Base-by-base conservation (phyloP, 2,113 vertebrate species). In the Nothoprocta pentlandii region DNA sequence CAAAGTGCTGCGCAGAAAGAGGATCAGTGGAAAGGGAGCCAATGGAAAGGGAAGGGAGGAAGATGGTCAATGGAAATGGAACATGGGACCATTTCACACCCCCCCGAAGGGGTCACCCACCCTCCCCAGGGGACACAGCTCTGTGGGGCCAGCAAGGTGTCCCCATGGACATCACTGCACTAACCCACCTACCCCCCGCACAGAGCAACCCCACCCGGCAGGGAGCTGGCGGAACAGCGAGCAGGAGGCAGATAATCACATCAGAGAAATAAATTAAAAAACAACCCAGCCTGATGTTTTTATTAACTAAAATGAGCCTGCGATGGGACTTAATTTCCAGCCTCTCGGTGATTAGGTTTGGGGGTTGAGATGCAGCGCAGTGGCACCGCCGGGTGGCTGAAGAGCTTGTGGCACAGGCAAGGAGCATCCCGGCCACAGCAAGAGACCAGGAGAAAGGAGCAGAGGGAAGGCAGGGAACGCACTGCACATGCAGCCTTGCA, bases 211-310 rank as follows among this genome's bases (percentile, higher is more conserved):
- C 21, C 1, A 0, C 12, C 0, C 0, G n/a, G 32, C 54, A 67
- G 63, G 64, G 76, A 5, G 68, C 76, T 83, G n/a, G 30, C 21
- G n/a, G 30, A 90, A 36, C 30, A 1, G 1, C 1, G 3, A 56
- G 34, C 34, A 28, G 41, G 54, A 90, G 34, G 64, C 0, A 2
- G 36, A 28, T 76, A 86, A 94, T 71, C 73, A 39, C 51, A 84
- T 67, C 73, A 84, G 68, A 32, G 85, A 95, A 90, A 94, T 58
- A 70, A 88, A 86, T 77, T 58, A 58, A 66, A 53, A 82, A 82
- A 42, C 71, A 90, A 34, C 53, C 71, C 59, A 62, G 91, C 7
- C 67, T 26, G 6, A 16, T 82, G 44, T 41, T 85, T 71, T 85
- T 69, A 63, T 54, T 93, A 83, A 66, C 16, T 58, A 88, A 85